Evolutionary conservation across 2,797 vertebrate genomes (phyloP).

Genomic region (Sus cebifrons): DNA sequence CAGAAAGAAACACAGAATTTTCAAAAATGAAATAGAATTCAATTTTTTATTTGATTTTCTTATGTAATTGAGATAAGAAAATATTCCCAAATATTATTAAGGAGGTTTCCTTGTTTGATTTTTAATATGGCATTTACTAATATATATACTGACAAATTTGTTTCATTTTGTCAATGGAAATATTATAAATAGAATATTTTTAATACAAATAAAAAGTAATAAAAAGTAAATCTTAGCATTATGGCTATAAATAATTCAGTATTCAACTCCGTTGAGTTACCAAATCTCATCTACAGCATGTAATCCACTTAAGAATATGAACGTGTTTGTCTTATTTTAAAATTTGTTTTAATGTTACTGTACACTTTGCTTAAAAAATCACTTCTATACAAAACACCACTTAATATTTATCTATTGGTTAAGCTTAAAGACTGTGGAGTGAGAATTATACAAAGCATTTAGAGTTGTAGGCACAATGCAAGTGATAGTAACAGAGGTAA

Average conservation of each 20-base stretch:
- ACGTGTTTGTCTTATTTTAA: background rate
- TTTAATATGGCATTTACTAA: conserved; percentile 19
- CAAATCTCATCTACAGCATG: background rate
- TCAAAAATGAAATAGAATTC: background rate
- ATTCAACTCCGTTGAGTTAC: background rate
- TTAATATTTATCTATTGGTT: background rate
- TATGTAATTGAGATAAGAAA: background rate
- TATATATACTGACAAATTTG: background rate
- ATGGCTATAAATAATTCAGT: background rate
- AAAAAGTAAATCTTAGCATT: background rate
- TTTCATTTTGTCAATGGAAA: conserved; percentile 46
- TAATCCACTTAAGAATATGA: background rate
- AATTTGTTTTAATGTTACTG: background rate
- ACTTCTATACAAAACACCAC: background rate
- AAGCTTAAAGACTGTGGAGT: background rate
- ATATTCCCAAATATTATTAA: background rate
- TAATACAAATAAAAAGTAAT: conserved; percentile 21
- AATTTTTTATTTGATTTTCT: conserved; percentile 19
- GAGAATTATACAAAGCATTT: background rate
- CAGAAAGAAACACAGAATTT: background rate
- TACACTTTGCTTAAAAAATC: background rate
- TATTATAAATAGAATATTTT: background rate
- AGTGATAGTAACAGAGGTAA: no score
- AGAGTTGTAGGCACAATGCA: background rate
- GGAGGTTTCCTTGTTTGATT: background rate